These are phyloP conservation scores for Odontothrips loti DNA, from an alignment of 2,888 invertebrate genomes.

Conservation along the genomic window DNA sequence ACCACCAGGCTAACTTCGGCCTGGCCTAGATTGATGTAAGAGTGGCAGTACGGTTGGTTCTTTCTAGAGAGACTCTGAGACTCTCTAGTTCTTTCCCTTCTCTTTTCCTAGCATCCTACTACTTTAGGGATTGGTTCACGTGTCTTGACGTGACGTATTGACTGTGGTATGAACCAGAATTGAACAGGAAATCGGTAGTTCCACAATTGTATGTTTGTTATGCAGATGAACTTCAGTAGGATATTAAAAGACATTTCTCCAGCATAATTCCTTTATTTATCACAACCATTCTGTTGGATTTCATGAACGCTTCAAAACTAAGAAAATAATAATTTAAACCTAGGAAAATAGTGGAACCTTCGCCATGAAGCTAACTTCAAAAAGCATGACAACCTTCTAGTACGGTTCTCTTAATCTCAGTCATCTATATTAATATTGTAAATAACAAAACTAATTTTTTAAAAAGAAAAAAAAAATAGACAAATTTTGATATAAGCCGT, in stretches of 20 bases:
- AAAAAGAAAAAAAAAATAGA: neutral
- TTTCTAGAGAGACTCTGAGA: too few species aligned
- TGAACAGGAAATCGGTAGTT: too few species aligned
- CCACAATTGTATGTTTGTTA: too few species aligned
- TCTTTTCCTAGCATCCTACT: too few species aligned
- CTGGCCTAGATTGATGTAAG: too few species aligned
- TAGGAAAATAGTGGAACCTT: neutral
- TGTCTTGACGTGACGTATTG: too few species aligned
- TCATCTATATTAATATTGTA: neutral
- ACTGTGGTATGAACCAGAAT: too few species aligned
- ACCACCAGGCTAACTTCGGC: neutral
- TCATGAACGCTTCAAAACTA: neutral
- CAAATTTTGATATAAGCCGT: neutral
- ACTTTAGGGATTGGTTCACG: too few species aligned
- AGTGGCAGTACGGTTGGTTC: too few species aligned
- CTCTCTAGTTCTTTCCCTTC: too few species aligned
- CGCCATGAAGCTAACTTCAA: neutral
- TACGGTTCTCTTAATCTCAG: neutral
- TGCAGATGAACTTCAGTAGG: too few species aligned
- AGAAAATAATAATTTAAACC: constrained; percentile 1
- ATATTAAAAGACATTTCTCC: neutral
- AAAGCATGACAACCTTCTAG: neutral
- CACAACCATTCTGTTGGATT: constrained; percentile 16
- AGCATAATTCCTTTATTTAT: neutral
- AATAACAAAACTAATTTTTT: neutral